Percentiles rank a stretch among this genome's conserved stretches.
Conservation (phyloP, 2,797 vertebrate genomes). For the Chlorospingus semifuscus region DNA sequence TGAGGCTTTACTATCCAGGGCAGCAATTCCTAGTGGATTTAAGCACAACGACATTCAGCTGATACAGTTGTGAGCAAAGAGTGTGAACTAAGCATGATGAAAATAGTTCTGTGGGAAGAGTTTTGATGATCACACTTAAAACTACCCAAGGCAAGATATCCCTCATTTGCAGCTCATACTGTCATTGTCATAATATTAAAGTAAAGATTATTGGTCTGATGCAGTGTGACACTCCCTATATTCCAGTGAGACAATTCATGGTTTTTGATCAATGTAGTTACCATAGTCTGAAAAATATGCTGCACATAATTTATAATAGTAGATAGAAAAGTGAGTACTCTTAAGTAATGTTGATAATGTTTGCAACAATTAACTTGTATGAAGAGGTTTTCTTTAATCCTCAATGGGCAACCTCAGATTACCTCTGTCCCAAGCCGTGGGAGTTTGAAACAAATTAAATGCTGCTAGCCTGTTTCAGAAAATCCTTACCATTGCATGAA, state of each 20-base stretch:
- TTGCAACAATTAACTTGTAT: neutral
- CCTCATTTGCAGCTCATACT: neutral
- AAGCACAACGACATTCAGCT: constrained; percentile 59
- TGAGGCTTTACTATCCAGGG: constrained; percentile 94
- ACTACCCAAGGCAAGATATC: neutral
- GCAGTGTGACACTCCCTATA: neutral
- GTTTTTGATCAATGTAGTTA: neutral
- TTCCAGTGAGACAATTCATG: neutral
- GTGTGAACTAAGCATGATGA: neutral
- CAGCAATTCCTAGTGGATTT: constrained; percentile 87
- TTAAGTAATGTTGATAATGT: neutral
- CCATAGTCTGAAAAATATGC: neutral
- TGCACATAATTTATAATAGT: neutral
- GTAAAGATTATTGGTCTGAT: neutral
- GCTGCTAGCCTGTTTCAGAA: neutral
- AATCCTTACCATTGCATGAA: neutral
- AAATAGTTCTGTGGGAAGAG: neutral
- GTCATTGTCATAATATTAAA: neutral
- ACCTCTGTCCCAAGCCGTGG: neutral
- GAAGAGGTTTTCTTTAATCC: constrained; percentile 14
- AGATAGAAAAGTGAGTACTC: neutral
- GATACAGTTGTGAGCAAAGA: neutral
- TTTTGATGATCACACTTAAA: neutral
- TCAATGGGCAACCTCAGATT: neutral
- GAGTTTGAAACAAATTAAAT: constrained; percentile 4